Base-by-base conservation (phyloP, 2,113 vertebrate genomes). In the Reinhardtius hippoglossoides region DNA sequence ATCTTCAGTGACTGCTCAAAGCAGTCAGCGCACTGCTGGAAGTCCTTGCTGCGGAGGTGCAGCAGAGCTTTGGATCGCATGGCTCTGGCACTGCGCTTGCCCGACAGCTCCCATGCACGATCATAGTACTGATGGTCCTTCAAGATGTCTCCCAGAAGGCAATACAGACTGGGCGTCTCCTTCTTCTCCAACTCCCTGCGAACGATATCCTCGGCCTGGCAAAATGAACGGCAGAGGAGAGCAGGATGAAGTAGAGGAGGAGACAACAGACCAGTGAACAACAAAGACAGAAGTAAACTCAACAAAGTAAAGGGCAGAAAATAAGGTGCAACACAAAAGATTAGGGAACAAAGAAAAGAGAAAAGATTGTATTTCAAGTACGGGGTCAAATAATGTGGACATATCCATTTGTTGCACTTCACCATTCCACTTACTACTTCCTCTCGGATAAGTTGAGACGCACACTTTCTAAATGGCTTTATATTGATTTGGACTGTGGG, bases 1-100 rank as follows among this genome's bases (percentile, higher is more conserved):
- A 99, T 96, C 63, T 92, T 86, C 16, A 99, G 92, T 0, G 98
- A 98, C 56, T 83, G 88, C 69, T 99, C 96, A 31, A 99, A 99
- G 93, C 98, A 99, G 78, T 96, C 92, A 44, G 96, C 91, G 0
- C 98, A 97, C 59, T 96, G 88, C 83, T 87, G 91, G 80, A 98
- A 95, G 67, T 98, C 94, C 80, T 83, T 94, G 90, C 92, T 93
- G 5, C 90, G 95, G 58, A 99, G 96, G 65, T 98, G 94, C 4
- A 99, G 95, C 67, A 99, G 95, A 21, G 96, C 98, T 87, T 97
- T 98, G 88, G 96, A 99, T 60, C 97, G 96, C 90, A 98, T 97
- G 40, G 98, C 96, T 0, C 98, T 95, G 27, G 97, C 96, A 0
- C 98, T 99, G 77, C 95, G 95, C n/a, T 91, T 91, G 13, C 71